A percentile compares a stretch with the other conserved stretches of the same genome.
Evolutionary conservation across 37 sponge, comb jelly and placozoan species (phyloP).

Genomic region (Oopsacas minuta): DNA sequence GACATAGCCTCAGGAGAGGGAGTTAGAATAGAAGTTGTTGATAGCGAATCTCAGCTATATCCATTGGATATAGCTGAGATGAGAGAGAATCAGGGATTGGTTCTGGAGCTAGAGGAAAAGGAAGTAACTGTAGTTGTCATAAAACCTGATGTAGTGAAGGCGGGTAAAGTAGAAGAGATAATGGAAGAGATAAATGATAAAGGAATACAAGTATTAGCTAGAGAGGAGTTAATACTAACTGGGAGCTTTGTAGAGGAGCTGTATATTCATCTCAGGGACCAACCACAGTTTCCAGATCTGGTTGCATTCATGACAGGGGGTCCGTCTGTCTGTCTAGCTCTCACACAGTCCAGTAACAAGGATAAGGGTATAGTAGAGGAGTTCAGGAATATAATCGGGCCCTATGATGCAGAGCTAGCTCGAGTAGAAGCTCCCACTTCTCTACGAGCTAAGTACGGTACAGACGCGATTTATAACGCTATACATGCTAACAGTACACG

Average conservation of each 20-base stretch:
- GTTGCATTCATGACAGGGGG: conserved; percentile 37
- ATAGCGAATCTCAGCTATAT: no score
- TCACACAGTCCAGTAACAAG: conserved; percentile 51
- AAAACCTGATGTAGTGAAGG: conserved; percentile 89
- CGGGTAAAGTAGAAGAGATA: conserved; percentile 74
- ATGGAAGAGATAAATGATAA: conserved; percentile 30
- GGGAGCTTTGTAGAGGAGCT: conserved; percentile 21
- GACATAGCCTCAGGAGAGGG: neutral
- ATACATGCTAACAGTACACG: conserved; percentile 76
- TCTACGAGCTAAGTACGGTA: conserved; percentile 80
- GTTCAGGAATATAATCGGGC: conserved; percentile 66
- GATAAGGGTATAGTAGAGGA: conserved; percentile 62
- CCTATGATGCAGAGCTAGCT: conserved; percentile 65
- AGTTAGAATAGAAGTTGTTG: neutral
- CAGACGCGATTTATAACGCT: conserved; percentile 70
- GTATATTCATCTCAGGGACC: conserved; percentile 23
- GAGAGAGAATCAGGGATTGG: neutral
- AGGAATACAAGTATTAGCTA: conserved; percentile 27
- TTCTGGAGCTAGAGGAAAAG: conserved; percentile 18
- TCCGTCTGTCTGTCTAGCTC: conserved; percentile 61
- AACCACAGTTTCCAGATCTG: conserved; percentile 4
- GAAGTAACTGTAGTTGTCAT: conserved; percentile 75
- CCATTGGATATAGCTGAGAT: neutral
- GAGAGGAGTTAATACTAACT: conserved; percentile 22
- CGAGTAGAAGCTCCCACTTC: conserved; percentile 62